Evolutionary conservation across 2,888 invertebrate genomes (phyloP).

Genomic region (Diaphora mendica): DNA sequence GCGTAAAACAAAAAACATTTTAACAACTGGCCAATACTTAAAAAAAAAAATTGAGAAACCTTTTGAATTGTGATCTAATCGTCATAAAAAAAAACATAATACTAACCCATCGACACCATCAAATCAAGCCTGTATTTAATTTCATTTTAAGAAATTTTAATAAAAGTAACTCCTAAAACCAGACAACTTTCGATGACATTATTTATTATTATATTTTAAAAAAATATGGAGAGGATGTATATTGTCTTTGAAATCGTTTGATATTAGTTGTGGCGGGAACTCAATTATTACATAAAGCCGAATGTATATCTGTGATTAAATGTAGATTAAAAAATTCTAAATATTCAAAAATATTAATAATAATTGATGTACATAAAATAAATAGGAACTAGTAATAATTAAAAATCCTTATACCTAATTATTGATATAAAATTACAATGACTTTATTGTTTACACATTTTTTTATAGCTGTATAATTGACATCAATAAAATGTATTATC

Average conservation of each 20-base stretch:
- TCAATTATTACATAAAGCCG: not conserved
- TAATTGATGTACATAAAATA: not conserved
- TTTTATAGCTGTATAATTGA: slow-evolving; percentile 20
- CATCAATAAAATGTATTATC: slow-evolving; percentile 24
- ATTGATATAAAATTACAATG: not conserved
- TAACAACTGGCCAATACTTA: not conserved
- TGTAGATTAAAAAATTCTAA: slow-evolving; percentile 1
- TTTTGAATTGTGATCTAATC: not conserved
- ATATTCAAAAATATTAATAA: not conserved
- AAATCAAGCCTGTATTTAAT: not conserved
- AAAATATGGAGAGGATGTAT: not conserved
- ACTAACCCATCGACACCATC: not conserved
- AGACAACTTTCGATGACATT: too few species aligned
- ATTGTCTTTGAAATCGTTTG: not conserved
- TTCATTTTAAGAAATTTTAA: not conserved
- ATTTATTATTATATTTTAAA: not conserved
- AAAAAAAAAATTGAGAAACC: not conserved
- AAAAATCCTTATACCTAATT: not conserved
- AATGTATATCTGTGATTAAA: slow-evolving; percentile 10
- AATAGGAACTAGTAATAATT: not conserved
- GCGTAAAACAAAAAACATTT: not conserved
- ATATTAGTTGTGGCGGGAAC: not conserved
- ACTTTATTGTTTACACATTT: not conserved
- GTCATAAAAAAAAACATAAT: not conserved
- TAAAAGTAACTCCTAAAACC: not conserved